Base-by-base conservation (phyloP, 2,113 vertebrate genomes). In the Beaufortia kweichowensis region DNA sequence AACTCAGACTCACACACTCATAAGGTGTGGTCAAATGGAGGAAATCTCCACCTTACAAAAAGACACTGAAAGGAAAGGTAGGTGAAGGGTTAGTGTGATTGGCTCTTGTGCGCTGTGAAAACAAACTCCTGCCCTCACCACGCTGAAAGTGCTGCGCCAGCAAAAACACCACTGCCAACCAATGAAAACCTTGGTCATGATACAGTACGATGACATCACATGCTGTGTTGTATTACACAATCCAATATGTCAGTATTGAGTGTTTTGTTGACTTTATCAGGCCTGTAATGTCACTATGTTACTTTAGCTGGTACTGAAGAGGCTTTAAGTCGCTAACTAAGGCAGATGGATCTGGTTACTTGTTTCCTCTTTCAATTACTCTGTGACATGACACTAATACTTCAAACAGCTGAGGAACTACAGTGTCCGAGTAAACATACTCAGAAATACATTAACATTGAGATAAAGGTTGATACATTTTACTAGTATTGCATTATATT, bases 21-120 rank as follows among this genome's bases (percentile, higher is more conserved):
- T 53, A 63, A 65, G 80, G 77, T 76, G 81, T 81, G 59, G 76
- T 62, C 50, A 59, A 63, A 69, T 63, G 41, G 55, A 71, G 41
- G 78, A 61, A 85, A 84, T 83, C 77, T 14, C 57, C 67, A 80
- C 83, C 78, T 78, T 77, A 76, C 73, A 62, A 28, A 79, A 60
- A 68, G 28, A n/a, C 23, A 73, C 85, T 83, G 84, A 86, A 86
- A 85, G 64, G 53, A 67, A 77, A 83, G 85, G 82, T 29, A 79
- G 74, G 68, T 72, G 28, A 43, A 28, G 46, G 83, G 80, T 86
- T 83, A 83, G 83, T 73, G 46, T 78, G 53, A 81, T 86, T 87
- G 87, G 79, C 76, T 87, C 62, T 63, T 66, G 79, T 33, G 48
- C 73, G 74, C 84, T 81, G 84, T 87, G 77, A 78, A 88, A 89